Evolutionary conservation across 1,140 invertebrate species (phyloP).

Genomic region (Sitophilus oryzae): DNA sequence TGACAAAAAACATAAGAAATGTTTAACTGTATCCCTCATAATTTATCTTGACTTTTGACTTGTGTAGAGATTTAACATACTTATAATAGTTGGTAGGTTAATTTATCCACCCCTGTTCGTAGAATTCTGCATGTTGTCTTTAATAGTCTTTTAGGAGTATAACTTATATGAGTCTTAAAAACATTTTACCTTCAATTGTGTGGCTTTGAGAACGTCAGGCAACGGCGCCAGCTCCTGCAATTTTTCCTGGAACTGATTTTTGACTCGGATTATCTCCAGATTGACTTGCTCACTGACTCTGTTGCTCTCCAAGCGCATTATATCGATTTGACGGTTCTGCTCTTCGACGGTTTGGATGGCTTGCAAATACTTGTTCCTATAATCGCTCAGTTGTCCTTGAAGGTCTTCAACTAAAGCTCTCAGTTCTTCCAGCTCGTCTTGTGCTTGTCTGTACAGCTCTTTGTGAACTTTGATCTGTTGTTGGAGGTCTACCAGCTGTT

Average conservation of each 20-base stretch:
- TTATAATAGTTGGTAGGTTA: no score
- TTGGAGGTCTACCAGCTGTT: constrained; percentile 59
- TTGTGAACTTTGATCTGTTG: constrained; percentile 56
- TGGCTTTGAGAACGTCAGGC: constrained; percentile 66
- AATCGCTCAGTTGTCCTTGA: constrained; percentile 63
- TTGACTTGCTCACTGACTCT: constrained; percentile 70
- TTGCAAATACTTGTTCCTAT: constrained; percentile 65
- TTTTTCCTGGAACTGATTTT: constrained; percentile 71
- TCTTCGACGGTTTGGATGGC: constrained; percentile 70
- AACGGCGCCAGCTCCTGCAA: constrained; percentile 64
- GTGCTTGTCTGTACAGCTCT: constrained; percentile 57
- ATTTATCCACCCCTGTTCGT: no score
- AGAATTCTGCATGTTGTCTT: no score
- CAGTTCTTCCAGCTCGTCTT: constrained; percentile 63
- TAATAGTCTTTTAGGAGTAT: no score
- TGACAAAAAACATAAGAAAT: no score
- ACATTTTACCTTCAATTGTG: constrained; percentile 52
- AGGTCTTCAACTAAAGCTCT: constrained; percentile 63
- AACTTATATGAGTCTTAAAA: background rate
- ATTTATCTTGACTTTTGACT: no score
- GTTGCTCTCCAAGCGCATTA: constrained; percentile 69
- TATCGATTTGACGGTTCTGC: constrained; percentile 61
- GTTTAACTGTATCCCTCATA: no score
- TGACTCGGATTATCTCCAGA: constrained; percentile 65
- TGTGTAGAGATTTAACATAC: no score